Evolutionary conservation across 2,113 vertebrate genomes (phyloP).

Genomic region (Fregetta grallaria): DNA sequence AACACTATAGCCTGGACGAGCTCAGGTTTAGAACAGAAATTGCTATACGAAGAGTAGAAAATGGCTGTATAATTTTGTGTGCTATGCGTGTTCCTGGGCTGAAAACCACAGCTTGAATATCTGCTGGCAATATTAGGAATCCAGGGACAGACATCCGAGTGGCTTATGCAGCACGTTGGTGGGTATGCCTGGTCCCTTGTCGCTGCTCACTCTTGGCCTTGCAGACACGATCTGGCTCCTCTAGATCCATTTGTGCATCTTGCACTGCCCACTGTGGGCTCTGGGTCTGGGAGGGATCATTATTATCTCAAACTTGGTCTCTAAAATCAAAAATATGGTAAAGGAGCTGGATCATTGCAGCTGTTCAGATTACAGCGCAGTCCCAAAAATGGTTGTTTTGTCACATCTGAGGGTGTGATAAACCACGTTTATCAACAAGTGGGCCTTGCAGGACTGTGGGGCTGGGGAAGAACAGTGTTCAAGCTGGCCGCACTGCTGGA

Average conservation of each 20-base stretch:
- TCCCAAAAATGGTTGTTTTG: not conserved
- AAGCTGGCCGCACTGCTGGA: not conserved
- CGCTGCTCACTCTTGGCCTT: not conserved
- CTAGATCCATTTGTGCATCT: not conserved
- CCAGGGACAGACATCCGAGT: not conserved
- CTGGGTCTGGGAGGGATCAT: not conserved
- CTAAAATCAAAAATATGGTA: not conserved
- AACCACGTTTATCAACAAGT: not conserved
- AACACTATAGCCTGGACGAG: not conserved
- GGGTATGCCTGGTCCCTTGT: not conserved
- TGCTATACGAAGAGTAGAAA: not conserved
- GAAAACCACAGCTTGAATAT: not conserved
- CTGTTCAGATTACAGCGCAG: not conserved
- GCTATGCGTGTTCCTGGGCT: not conserved
- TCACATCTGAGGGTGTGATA: not conserved
- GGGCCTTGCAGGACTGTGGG: not conserved
- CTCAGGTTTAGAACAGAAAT: not conserved
- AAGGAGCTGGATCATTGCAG: not conserved
- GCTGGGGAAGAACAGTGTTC: not conserved
- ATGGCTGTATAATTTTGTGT: not conserved
- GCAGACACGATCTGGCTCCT: not conserved
- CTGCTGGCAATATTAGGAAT: not conserved
- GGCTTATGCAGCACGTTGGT: not conserved
- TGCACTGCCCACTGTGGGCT: not conserved
- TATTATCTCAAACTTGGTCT: not conserved